Evolutionary conservation across 2,888 invertebrate genomes (phyloP).

Genomic region (Amphipyra berbera): DNA sequence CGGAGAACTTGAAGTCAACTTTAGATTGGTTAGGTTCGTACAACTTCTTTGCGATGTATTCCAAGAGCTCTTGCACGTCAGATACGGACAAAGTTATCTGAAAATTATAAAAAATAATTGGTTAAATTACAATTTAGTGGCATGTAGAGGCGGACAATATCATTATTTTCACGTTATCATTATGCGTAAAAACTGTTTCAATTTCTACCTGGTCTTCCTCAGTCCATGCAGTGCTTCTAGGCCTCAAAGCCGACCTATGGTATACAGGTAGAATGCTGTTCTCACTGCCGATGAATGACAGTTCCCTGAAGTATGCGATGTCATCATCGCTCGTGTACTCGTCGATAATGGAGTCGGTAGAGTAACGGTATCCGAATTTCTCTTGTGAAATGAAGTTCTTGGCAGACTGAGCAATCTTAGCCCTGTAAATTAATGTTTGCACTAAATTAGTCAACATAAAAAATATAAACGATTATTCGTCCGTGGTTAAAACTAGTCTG

Average conservation of each 20-base stretch:
- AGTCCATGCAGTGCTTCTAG: slow-evolving; percentile 71
- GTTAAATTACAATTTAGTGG: background rate
- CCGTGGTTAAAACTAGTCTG: no score
- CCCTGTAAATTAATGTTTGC: slow-evolving; percentile 64
- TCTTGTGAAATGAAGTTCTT: slow-evolving; percentile 81
- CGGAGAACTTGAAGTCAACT: slow-evolving; percentile 80
- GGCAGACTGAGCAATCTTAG: slow-evolving; percentile 84
- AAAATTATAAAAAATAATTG: slow-evolving; percentile 32
- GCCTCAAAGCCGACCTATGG: slow-evolving; percentile 67
- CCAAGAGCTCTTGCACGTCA: slow-evolving; percentile 72
- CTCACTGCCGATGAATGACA: slow-evolving; percentile 87
- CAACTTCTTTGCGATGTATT: background rate
- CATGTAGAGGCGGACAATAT: no score
- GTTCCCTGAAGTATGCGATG: slow-evolving; percentile 75
- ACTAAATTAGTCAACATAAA: background rate
- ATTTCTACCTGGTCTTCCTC: slow-evolving; percentile 70
- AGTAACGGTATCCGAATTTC: slow-evolving; percentile 86
- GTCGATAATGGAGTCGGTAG: slow-evolving; percentile 80
- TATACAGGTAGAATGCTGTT: slow-evolving; percentile 88
- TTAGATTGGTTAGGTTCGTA: slow-evolving; percentile 56
- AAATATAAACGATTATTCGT: background rate
- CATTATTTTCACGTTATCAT: no score
- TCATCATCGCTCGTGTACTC: slow-evolving; percentile 72
- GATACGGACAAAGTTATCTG: slow-evolving; percentile 78
- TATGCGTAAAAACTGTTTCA: no score